These are phyloP conservation scores for Aleiodes testaceus DNA, from an alignment of 2,888 invertebrate genomes.

Conservation along the genomic window DNA sequence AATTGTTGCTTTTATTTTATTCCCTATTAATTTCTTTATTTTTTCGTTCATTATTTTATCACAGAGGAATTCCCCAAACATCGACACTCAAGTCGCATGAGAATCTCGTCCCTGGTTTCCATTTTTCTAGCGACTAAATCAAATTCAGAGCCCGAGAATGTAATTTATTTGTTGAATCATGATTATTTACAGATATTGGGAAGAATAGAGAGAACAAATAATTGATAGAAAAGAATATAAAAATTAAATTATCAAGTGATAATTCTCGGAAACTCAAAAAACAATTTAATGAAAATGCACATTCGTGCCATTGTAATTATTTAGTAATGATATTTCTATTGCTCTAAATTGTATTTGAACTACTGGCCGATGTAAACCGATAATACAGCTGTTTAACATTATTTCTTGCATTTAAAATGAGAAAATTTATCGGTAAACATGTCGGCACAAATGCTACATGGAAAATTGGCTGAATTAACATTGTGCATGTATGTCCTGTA, in stretches of 20 bases:
- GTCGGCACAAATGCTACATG: conserved; percentile 9
- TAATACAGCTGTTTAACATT: background rate
- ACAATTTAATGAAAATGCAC: conserved; percentile 1
- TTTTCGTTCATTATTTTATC: conserved; percentile 53
- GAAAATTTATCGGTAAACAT: background rate
- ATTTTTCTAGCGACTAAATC: conserved; percentile 41
- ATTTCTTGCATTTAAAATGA: background rate
- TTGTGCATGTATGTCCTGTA: conserved; percentile 22
- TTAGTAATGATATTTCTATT: conserved; percentile 6
- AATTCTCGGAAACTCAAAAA: too few species aligned
- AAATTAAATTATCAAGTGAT: background rate
- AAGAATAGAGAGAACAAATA: background rate
- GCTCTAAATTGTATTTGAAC: conserved; percentile 14
- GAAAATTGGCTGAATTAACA: conserved; percentile 20
- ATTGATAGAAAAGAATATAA: background rate
- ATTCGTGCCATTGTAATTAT: background rate
- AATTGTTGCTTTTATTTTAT: conserved; percentile 34
- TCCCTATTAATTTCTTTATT: conserved; percentile 34
- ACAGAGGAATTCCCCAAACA: conserved; percentile 56
- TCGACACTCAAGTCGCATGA: conserved; percentile 50
- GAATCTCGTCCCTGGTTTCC: conserved; percentile 42
- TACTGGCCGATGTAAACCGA: background rate
- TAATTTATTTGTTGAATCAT: background rate
- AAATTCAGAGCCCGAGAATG: background rate
- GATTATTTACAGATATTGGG: conserved; percentile 4